Conservation (phyloP, 2,113 vertebrate genomes). For the Aramus guarauna region DNA sequence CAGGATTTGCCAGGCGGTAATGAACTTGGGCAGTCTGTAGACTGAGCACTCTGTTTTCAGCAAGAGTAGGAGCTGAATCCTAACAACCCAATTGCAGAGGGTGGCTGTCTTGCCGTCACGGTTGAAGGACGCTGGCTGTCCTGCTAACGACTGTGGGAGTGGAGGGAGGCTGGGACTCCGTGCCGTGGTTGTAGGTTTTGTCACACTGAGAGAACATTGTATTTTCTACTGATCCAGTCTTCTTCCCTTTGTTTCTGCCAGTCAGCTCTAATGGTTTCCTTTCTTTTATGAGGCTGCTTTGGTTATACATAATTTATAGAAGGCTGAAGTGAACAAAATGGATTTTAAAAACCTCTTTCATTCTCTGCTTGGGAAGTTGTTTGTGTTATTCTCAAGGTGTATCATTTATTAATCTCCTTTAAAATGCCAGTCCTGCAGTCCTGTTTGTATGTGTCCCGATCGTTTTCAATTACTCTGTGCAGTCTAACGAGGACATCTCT, state of each 20-base stretch:
- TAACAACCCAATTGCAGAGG: background rate
- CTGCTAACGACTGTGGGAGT: background rate
- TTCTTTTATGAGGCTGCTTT: background rate
- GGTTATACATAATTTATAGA: conserved; percentile 7
- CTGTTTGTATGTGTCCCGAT: background rate
- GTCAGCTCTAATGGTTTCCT: background rate
- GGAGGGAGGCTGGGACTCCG: background rate
- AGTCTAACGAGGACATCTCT: background rate
- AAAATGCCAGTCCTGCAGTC: background rate
- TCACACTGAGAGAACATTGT: background rate
- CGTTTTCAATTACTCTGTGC: background rate
- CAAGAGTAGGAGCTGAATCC: background rate
- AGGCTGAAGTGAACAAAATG: background rate
- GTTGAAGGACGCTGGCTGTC: background rate
- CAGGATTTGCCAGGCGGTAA: background rate
- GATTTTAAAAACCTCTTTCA: background rate
- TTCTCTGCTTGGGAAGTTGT: background rate
- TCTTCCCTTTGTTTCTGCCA: background rate
- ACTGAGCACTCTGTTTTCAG: background rate
- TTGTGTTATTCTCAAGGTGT: background rate
- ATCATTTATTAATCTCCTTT: background rate
- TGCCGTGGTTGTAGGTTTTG: background rate
- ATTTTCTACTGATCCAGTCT: background rate
- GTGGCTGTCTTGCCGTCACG: background rate
- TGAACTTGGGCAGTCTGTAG: background rate